A percentile compares a stretch with the other conserved stretches of the same genome.
Conservation (phyloP, 2,888 invertebrate species). For the Pyralis farinalis region DNA sequence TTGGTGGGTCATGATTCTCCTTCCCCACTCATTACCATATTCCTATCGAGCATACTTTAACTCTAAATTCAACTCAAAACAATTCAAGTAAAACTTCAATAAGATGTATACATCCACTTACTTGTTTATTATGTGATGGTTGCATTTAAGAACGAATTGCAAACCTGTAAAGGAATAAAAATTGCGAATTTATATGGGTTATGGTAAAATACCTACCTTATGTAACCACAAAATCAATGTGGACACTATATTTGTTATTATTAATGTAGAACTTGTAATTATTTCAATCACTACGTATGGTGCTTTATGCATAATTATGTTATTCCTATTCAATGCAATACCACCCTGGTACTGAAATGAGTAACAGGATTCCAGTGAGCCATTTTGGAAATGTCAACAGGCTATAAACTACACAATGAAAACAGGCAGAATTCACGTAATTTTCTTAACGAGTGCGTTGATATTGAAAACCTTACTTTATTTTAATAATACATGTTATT, state of each 20-base stretch:
- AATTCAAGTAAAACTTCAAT: too few species aligned
- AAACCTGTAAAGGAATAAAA: conserved; percentile 21
- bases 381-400: conserved; percentile 65
- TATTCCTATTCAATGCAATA: not conserved
- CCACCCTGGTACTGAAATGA: not conserved
- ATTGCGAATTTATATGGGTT: not conserved
- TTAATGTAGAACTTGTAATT: not conserved
- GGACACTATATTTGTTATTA: not conserved
- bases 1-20: too few species aligned
- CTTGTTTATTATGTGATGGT: conserved; percentile 24
- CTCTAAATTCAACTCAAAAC: too few species aligned
- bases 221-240: not conserved
- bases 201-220: conserved; percentile 6
- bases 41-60: too few species aligned
- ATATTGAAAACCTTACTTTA: not conserved
- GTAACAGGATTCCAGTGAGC: conserved; percentile 32
- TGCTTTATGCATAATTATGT: not conserved
- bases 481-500: conserved; percentile 3
- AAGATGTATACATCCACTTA: too few species aligned
- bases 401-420: conserved; percentile 23
- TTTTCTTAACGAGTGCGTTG: not conserved
- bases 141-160: conserved; percentile 21
- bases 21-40: too few species aligned
- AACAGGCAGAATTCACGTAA: not conserved
- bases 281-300: not conserved